These are phyloP conservation scores for Gymnocypris eckloni DNA, from an alignment of 2,797 vertebrate species.

Conservation along the genomic window DNA sequence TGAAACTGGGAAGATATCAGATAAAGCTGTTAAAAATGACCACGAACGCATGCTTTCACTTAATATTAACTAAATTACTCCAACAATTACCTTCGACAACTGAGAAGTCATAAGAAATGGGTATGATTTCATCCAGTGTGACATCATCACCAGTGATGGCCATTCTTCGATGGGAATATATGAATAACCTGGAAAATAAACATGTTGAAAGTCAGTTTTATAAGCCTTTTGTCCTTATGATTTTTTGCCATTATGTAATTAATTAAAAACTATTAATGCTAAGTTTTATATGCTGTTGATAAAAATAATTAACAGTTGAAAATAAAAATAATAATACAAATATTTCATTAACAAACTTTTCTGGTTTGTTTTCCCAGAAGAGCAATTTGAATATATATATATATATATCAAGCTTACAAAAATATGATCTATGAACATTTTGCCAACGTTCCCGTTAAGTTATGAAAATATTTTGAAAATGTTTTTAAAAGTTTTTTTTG, in stretches of 20 bases:
- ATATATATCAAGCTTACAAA: no score
- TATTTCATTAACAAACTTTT: background rate
- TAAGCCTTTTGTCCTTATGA: background rate
- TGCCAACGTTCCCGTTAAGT: no score
- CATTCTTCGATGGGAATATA: slow-evolving; percentile 92
- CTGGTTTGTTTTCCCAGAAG: background rate
- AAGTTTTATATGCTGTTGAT: no score
- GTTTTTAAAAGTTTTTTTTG: no score
- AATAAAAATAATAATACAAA: no score
- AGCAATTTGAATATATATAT: no score
- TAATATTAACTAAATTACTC: background rate
- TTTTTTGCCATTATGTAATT: background rate
- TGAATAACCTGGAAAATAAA: slow-evolving; percentile 80
- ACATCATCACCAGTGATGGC: slow-evolving; percentile 92
- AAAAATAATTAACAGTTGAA: background rate
- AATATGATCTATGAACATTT: no score
- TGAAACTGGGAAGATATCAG: slow-evolving; percentile 69
- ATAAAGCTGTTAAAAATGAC: slow-evolving; percentile 25
- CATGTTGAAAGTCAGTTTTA: background rate
- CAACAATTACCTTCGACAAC: slow-evolving; percentile 85
- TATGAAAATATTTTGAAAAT: no score
- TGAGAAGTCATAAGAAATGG: slow-evolving; percentile 83
- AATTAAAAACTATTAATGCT: background rate
- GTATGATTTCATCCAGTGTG: slow-evolving; percentile 85
- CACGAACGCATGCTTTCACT: background rate